A percentile compares a stretch with the other conserved stretches of the same genome.
Conservation (phyloP, 1,140 invertebrate species). For the Daktulosphaira vitifoliae region DNA sequence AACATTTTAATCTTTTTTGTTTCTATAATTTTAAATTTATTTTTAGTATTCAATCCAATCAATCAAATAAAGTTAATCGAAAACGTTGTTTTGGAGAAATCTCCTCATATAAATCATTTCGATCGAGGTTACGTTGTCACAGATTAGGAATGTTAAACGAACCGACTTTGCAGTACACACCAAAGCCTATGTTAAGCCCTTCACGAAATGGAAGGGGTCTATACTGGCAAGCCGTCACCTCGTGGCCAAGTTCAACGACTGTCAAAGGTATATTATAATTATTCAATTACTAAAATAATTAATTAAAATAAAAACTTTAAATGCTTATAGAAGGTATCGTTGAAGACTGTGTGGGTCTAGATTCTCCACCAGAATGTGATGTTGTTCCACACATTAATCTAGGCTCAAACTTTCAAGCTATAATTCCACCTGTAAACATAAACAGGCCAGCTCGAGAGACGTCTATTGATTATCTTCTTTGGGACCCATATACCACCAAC, state of each 20-base stretch:
- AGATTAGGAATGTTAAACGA: conserved; percentile 44
- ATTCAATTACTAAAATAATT: background rate
- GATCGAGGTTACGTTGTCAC: conserved; percentile 48
- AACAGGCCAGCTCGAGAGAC: conserved; percentile 42
- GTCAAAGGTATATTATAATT: conserved; percentile 35
- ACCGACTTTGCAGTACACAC: conserved; percentile 60
- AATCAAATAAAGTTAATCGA: conserved; percentile 2
- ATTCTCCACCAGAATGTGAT: conserved; percentile 44
- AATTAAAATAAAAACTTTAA: background rate
- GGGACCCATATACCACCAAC: conserved; percentile 71
- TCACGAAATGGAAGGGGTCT: conserved; percentile 75
- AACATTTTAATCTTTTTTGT: too few species aligned
- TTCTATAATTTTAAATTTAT: too few species aligned
- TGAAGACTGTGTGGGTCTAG: conserved; percentile 20
- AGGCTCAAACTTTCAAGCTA: conserved; percentile 79
- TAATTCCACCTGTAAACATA: conserved; percentile 52
- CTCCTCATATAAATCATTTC: conserved; percentile 6
- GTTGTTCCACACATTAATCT: conserved; percentile 73
- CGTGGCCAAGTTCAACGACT: conserved; percentile 40
- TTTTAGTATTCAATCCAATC: background rate
- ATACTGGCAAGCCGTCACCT: conserved; percentile 54
- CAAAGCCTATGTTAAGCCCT: conserved; percentile 85
- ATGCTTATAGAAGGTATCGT: conserved; percentile 21
- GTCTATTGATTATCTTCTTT: conserved; percentile 64
- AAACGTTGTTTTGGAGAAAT: conserved; percentile 23